Evolutionary conservation across 2,888 invertebrate genomes (phyloP), one percentile per base, ranked within the genome.

Genomic region (Norana najaformis): DNA sequence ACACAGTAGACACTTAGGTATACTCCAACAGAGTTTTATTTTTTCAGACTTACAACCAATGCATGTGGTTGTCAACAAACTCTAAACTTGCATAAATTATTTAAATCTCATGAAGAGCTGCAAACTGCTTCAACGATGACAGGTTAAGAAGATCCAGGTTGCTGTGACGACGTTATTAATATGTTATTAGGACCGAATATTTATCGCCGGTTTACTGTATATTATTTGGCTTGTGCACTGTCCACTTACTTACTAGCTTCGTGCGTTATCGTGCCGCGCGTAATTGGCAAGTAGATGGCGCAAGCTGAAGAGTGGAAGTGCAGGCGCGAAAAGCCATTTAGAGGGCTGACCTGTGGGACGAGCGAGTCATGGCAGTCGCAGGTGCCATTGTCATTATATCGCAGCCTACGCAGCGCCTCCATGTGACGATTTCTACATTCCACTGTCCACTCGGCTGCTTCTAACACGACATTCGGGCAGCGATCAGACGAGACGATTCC

Each of bases 381-480:
- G 69, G 69, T 69, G 69, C n/a, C 69, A 69, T 69, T n/a, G 69
- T 69, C 69, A 69, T 69, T 69, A 69, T 69, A 69, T 69, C 69
- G 69, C 69, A 69, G 69, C n/a, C n/a, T 69, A 69, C n/a, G n/a
- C 30, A n/a, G 69, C 69, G n/a, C 69, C 69, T 23, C 23, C n/a
- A 69, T 1, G 69, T 69, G 69, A 69, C n/a, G 69, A 69, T 69
- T 69, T 69, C 69, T n/a, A 8, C 69, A 69, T 69, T 69, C 69
- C 69, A n/a, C n/a, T 69, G 69, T 69, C 69, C 13, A 8, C 69
- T 30, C 69, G 30, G 69, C 1, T n/a, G 69, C 69, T 69, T 69
- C 69, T n/a, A 69, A 69, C 69, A 69, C 69, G 30, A 69, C 69
- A 69, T 69, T 69, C 30, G 69, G 69, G 30, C 69, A 69, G 5